These are phyloP conservation scores for Ormyrus pomaceus DNA, from an alignment of 2,888 invertebrate genomes.

Conservation along the genomic window DNA sequence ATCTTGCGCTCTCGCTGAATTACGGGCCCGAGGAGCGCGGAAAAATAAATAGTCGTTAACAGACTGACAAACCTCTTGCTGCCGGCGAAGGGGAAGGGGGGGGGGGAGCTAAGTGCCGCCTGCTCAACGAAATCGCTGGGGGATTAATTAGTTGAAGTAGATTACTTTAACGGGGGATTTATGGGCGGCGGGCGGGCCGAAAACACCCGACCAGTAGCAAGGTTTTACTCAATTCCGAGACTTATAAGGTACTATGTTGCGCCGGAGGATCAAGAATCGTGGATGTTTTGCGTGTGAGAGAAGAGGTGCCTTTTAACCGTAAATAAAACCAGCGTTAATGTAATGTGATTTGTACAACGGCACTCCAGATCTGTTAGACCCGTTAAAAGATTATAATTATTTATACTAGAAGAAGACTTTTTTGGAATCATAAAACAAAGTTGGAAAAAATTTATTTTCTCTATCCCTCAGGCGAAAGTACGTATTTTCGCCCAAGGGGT, in stretches of 20 bases:
- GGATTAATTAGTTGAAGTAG: slow-evolving; percentile 50
- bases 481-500: too few species aligned
- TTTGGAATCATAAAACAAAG: too few species aligned
- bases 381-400: too few species aligned
- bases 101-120: not conserved
- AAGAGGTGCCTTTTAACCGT: too few species aligned
- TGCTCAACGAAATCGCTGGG: slow-evolving; percentile 25
- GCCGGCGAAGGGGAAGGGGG: not conserved
- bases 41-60: slow-evolving; percentile 41
- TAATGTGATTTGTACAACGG: too few species aligned
- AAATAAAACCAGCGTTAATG: too few species aligned
- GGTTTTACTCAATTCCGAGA: slow-evolving; percentile 23
- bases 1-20: slow-evolving; percentile 13
- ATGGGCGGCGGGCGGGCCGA: slow-evolving; percentile 2
- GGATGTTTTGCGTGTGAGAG: not conserved
- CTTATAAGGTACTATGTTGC: slow-evolving; percentile 33
- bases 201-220: not conserved
- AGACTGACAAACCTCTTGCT: slow-evolving; percentile 17
- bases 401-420: too few species aligned
- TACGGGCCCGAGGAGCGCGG: not conserved
- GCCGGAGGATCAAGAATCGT: not conserved
- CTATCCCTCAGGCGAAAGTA: too few species aligned
- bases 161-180: slow-evolving; percentile 37
- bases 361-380: too few species aligned
- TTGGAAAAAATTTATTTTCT: too few species aligned